These are phyloP conservation scores for Nipponacmea schrenckii DNA, from an alignment of 2,888 invertebrate species.

Conservation along the genomic window DNA sequence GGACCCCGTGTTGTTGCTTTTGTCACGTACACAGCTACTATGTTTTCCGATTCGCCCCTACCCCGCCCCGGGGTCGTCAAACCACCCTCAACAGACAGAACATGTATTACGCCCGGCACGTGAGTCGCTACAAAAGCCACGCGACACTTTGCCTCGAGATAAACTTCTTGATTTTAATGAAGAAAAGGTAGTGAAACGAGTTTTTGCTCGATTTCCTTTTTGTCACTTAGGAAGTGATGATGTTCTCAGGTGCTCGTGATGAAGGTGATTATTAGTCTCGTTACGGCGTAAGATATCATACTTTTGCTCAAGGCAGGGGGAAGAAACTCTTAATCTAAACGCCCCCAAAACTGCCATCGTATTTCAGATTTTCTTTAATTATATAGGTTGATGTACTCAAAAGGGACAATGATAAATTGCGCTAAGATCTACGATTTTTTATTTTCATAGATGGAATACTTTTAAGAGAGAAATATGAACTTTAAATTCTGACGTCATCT, in stretches of 20 bases:
- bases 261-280: conserved; percentile 3
- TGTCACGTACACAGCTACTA: conserved; percentile 5
- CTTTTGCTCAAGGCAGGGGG: no score
- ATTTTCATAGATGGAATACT: no score
- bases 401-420: no score
- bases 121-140: background rate
- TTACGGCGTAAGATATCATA: background rate
- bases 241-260: conserved; percentile 1
- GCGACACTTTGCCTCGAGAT: background rate
- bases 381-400: no score
- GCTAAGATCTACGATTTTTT: no score
- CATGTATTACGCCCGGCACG: background rate
- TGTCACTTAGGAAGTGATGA: background rate
- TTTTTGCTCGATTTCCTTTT: background rate
- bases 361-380: no score
- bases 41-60: conserved; percentile 5
- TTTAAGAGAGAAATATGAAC: no score
- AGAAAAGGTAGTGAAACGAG: conserved; percentile 6
- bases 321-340: no score
- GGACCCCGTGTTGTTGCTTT: background rate
- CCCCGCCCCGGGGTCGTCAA: background rate
- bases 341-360: no score
- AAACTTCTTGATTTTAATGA: conserved; percentile 3
- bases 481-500: no score
- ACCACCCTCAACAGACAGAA: background rate